These are phyloP conservation scores for Thaumetopoea pityocampa DNA, from an alignment of 1,140 invertebrate species.

Conservation along the genomic window DNA sequence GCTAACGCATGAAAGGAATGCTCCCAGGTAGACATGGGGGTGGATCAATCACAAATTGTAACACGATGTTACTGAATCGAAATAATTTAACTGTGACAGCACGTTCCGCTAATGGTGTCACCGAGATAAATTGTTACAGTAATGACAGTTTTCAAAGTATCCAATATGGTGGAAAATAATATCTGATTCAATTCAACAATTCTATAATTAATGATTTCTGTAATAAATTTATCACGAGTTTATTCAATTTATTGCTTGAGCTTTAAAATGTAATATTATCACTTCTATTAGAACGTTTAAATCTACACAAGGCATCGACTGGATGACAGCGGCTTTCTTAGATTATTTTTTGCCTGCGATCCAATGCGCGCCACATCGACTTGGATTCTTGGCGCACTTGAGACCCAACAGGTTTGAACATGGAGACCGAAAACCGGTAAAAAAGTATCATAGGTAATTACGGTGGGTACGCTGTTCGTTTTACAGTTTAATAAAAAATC, in stretches of 20 bases:
- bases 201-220: no score
- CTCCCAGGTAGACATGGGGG: slow-evolving; percentile 39
- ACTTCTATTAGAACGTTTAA: no score
- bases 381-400: slow-evolving; percentile 42
- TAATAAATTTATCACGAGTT: no score
- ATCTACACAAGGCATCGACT: slow-evolving; percentile 23
- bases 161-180: slow-evolving; percentile 16
- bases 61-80: slow-evolving; percentile 20
- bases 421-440: slow-evolving; percentile 57
- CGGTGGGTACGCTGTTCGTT: slow-evolving; percentile 49
- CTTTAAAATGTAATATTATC: no score
- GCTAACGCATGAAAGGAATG: slow-evolving; percentile 32
- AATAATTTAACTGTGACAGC: slow-evolving; percentile 29
- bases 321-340: slow-evolving; percentile 36
- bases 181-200: no score
- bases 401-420: slow-evolving; percentile 57
- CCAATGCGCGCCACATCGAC: slow-evolving; percentile 36
- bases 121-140: slow-evolving; percentile 28
- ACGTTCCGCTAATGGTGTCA: slow-evolving; percentile 26
- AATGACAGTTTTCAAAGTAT: slow-evolving; percentile 16
- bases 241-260: no score
- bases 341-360: slow-evolving; percentile 41
- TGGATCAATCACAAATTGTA: slow-evolving; percentile 30
- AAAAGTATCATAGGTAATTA: slow-evolving; percentile 64
- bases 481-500: slow-evolving; percentile 37